Evolutionary conservation across 2,113 vertebrate genomes (phyloP).

Genomic region (Oxygymnocypris stewartii): DNA sequence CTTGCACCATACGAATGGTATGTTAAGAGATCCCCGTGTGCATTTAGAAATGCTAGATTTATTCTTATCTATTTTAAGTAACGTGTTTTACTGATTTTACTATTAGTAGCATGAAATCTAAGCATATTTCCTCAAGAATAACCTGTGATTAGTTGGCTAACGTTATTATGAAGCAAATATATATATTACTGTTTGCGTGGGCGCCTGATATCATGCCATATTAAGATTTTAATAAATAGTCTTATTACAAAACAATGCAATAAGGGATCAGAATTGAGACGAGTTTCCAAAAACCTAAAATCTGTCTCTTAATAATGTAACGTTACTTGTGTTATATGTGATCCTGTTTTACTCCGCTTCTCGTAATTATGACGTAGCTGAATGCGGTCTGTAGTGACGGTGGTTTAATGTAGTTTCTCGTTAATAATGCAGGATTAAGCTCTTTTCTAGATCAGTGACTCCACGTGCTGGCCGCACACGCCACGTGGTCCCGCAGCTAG

Average conservation of each 20-base stretch:
- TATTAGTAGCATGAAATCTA: background rate
- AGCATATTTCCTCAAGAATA: background rate
- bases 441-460: background rate
- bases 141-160: background rate
- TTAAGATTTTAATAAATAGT: background rate
- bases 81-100: background rate
- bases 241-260: background rate
- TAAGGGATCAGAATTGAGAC: background rate
- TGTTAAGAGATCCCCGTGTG: background rate
- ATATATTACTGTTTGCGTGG: background rate
- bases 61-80: background rate
- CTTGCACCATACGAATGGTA: background rate
- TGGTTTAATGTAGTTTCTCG: background rate
- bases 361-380: background rate
- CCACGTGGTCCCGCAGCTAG: slow-evolving; percentile 44
- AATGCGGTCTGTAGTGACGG: background rate
- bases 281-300: background rate
- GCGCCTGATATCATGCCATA: background rate
- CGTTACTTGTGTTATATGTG: too few species aligned
- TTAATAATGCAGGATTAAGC: background rate
- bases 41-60: background rate
- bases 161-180: background rate
- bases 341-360: too few species aligned
- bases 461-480: slow-evolving; percentile 47
- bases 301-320: background rate